Conservation (phyloP, 1,140 invertebrate genomes). For the Acarapis woodi region DNA sequence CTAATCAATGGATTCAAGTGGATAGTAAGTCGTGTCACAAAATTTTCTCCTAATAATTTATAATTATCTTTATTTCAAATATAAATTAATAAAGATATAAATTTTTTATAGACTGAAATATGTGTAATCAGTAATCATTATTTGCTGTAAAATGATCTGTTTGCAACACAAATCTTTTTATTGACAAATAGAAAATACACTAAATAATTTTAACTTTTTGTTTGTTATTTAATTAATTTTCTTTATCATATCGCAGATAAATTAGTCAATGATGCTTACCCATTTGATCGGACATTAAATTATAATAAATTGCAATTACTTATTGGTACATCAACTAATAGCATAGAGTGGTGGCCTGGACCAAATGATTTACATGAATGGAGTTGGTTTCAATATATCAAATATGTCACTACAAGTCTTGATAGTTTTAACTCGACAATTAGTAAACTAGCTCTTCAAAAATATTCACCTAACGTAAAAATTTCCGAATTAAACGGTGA, state of each 20-base stretch:
- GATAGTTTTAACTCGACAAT: constrained; percentile 11
- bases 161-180: not conserved
- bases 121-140: not conserved
- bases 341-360: constrained; percentile 13
- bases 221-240: not conserved
- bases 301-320: not conserved
- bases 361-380: constrained; percentile 10
- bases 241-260: not conserved
- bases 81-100: not conserved
- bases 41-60: not conserved
- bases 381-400: constrained; percentile 12
- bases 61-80: not conserved
- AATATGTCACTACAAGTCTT: constrained; percentile 12
- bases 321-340: constrained; percentile 10
- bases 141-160: not conserved
- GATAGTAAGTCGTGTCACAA: constrained; percentile 9
- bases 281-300: not conserved
- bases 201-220: not conserved
- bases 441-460: constrained; percentile 7
- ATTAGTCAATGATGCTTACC: not conserved
- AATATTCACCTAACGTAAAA: constrained; percentile 5
- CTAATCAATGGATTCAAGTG: constrained; percentile 12
- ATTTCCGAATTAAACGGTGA: not conserved
- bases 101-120: not conserved
- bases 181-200: not conserved